phyloP scores from a whole-genome alignment of 2,797 vertebrate genomes.

The Crenichthys baileyi region DNA sequence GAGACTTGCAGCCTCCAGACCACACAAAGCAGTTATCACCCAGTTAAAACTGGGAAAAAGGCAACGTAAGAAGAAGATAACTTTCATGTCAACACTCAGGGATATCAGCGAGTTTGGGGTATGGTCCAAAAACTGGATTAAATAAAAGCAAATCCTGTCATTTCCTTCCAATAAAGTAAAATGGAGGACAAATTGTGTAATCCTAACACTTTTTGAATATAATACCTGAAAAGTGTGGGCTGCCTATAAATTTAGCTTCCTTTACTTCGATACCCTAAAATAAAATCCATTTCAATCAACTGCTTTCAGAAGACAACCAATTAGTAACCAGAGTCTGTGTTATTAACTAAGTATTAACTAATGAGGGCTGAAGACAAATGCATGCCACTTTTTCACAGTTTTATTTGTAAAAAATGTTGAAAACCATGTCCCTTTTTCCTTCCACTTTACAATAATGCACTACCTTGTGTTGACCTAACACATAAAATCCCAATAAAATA shows the following conservation, averaged over 20 bases:
- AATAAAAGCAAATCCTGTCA: not conserved
- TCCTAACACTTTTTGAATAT: not conserved
- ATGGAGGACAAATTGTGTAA: too few relatives aligned
- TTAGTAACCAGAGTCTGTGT: too few relatives aligned
- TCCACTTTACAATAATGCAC: not conserved
- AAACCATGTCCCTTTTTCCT: not conserved
- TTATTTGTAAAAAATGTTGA: not conserved
- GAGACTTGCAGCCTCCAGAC: slow-evolving; percentile 32
- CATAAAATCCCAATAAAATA: not conserved
- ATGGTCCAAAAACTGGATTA: not conserved
- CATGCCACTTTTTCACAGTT: not conserved
- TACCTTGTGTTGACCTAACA: not conserved
- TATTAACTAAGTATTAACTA: not conserved
- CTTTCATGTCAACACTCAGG: not conserved
- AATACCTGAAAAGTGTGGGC: not conserved
- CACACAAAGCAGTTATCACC: slow-evolving; percentile 39
- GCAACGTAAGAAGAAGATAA: slow-evolving; percentile 19
- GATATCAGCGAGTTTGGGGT: too few relatives aligned
- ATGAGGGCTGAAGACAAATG: too few relatives aligned
- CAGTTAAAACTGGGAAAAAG: slow-evolving; percentile 61
- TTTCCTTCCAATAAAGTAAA: too few relatives aligned
- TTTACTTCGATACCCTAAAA: not conserved
- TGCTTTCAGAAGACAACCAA: not conserved
- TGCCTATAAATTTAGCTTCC: too few relatives aligned
- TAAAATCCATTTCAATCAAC: not conserved